Percentiles rank a stretch among this genome's conserved stretches.
phyloP scores from a whole-genome alignment of 1,140 invertebrate genomes.

The Medauroidea extradentata region DNA sequence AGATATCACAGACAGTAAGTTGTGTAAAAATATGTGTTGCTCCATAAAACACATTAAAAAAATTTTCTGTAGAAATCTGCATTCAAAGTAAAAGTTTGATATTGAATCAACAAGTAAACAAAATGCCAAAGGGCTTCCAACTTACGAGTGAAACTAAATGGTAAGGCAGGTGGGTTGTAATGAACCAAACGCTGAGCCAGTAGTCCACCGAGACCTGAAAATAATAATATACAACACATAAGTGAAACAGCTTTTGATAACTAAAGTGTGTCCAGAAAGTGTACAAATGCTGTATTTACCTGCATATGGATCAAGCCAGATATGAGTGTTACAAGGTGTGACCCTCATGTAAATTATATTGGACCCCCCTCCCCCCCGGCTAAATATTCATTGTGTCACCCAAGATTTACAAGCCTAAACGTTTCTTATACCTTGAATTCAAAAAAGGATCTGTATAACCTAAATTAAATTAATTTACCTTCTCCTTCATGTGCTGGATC shows the following conservation, averaged over 20 bases:
- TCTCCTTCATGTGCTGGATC: conserved; percentile 42
- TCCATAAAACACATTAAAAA: not conserved
- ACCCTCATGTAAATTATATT: no score
- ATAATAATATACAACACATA: not conserved
- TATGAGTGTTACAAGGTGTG: no score
- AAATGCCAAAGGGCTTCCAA: not conserved
- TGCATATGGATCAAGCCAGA: no score
- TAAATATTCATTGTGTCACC: no score
- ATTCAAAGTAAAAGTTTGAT: not conserved
- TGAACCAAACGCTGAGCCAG: conserved; percentile 12
- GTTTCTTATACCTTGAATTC: no score
- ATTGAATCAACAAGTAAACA: not conserved
- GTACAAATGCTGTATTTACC: no score
- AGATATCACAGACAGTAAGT: not conserved
- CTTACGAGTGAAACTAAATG: conserved; percentile 18
- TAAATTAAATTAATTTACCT: not conserved
- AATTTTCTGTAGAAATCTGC: not conserved
- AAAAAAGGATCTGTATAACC: no score
- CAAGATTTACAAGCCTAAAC: no score
- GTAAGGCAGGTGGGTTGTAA: conserved; percentile 20
- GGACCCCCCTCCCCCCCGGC: no score
- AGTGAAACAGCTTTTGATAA: no score
- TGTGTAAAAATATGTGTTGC: not conserved
- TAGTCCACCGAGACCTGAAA: conserved; percentile 23
- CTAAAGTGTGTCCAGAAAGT: no score